Conservation (phyloP, 2,888 invertebrate genomes). For the Eledona agricola region DNA sequence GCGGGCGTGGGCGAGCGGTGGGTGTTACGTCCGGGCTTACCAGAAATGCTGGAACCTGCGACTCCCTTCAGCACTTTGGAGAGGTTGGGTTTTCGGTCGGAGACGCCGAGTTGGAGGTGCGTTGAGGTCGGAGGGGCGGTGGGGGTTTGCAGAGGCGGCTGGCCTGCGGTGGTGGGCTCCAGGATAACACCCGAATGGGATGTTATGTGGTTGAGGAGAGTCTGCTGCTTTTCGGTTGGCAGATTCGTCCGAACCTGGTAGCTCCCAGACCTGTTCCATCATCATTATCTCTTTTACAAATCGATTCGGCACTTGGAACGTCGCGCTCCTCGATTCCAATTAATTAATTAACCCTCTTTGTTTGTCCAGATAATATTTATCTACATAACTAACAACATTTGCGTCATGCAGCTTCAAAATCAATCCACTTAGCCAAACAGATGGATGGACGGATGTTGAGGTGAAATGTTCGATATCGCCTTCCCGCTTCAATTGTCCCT, state of each 20-base stretch:
- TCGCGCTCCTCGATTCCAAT: slow-evolving; percentile 14
- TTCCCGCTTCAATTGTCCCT: slow-evolving; percentile 13
- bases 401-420: slow-evolving; percentile 25
- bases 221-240: slow-evolving; percentile 63
- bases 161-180: slow-evolving; percentile 61
- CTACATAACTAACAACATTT: slow-evolving; percentile 24
- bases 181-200: slow-evolving; percentile 60
- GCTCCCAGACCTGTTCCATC: slow-evolving; percentile 67
- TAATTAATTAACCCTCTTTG: slow-evolving; percentile 23
- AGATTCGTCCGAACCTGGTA: slow-evolving; percentile 67
- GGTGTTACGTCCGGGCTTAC: slow-evolving; percentile 53
- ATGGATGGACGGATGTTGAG: slow-evolving; percentile 29
- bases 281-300: slow-evolving; percentile 10
- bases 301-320: slow-evolving; percentile 3
- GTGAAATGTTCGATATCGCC: slow-evolving; percentile 21
- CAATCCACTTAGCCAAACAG: slow-evolving; percentile 30
- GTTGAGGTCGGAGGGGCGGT: slow-evolving; percentile 36
- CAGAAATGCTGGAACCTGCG: slow-evolving; percentile 69
- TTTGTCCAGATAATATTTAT: slow-evolving; percentile 27
- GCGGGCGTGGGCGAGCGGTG: slow-evolving; percentile 2
- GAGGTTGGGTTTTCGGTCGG: slow-evolving; percentile 55
- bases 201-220: slow-evolving; percentile 58
- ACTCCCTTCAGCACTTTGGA: slow-evolving; percentile 67
- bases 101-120: slow-evolving; percentile 39
- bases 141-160: slow-evolving; percentile 46